A percentile compares a stretch with the other conserved stretches of the same genome.
Conservation (phyloP, 1,140 invertebrate species). For the Heliconius melpomene region DNA sequence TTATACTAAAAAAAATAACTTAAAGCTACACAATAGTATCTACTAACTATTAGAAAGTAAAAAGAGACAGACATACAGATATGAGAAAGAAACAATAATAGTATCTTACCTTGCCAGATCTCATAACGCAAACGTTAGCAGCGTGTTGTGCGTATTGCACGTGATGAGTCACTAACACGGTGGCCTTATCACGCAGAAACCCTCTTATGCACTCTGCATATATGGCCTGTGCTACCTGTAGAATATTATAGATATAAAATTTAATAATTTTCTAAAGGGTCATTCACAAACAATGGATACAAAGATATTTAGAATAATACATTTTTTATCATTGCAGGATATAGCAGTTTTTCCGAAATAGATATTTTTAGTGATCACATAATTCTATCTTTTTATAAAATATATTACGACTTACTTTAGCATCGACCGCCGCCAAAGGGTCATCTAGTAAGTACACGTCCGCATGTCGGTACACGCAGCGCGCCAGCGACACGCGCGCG, state of each 20-base stretch:
- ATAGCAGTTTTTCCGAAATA: too few species aligned
- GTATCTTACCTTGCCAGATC: conserved; percentile 58
- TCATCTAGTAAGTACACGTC: conserved; percentile 85
- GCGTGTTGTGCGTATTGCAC: conserved; percentile 82
- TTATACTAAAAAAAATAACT: too few species aligned
- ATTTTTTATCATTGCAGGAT: too few species aligned
- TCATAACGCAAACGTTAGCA: conserved; percentile 80
- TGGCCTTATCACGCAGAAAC: conserved; percentile 64
- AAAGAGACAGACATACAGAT: not conserved
- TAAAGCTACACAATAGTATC: too few species aligned
- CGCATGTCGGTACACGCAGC: conserved; percentile 84
- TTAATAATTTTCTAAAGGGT: too few species aligned
- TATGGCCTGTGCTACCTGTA: conserved; percentile 63
- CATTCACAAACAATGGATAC: too few species aligned
- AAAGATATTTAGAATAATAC: too few species aligned
- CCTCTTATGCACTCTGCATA: conserved; percentile 69
- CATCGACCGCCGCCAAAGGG: conserved; percentile 83
- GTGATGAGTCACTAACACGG: conserved; percentile 86
- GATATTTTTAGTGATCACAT: too few species aligned
- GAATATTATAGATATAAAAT: not conserved
- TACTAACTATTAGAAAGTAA: not conserved
- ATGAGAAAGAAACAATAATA: not conserved
- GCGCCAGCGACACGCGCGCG: conserved; percentile 84
- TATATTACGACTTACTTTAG: conserved; percentile 70
- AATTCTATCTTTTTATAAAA: too few species aligned